phyloP scores from a whole-genome alignment of 2,113 vertebrate genomes.

The Eolophus roseicapilla region DNA sequence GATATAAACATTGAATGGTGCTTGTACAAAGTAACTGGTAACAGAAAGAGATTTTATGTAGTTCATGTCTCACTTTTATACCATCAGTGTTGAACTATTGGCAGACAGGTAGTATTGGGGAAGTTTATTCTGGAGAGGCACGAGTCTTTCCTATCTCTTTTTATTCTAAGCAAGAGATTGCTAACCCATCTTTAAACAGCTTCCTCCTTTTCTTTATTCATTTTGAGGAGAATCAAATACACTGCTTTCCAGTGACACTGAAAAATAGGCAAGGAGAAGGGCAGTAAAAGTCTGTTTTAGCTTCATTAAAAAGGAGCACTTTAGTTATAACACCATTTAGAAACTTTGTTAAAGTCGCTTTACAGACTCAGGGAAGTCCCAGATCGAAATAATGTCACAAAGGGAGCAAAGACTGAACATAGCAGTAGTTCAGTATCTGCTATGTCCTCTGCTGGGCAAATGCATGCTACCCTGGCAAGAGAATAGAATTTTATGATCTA shows the following conservation, averaged over 20 bases:
- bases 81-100: background rate
- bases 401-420: background rate
- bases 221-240: background rate
- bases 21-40: background rate
- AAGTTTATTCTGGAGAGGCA: background rate
- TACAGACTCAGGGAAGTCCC: background rate
- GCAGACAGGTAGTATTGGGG: background rate
- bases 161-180: background rate
- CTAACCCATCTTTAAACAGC: background rate
- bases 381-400: background rate
- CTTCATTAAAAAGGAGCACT: background rate
- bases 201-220: background rate
- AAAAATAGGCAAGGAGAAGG: background rate
- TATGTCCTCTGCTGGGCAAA: background rate
- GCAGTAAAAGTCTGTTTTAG: background rate
- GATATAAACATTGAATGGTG: background rate
- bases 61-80: background rate
- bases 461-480: background rate
- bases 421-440: background rate
- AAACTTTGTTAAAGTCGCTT: background rate
- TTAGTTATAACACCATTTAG: background rate
- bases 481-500: conserved; percentile 14
- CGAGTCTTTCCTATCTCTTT: background rate
- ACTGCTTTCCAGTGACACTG: background rate
- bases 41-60: background rate